phyloP scores from a whole-genome alignment of 2,113 vertebrate genomes.

The Origma solitaria region DNA sequence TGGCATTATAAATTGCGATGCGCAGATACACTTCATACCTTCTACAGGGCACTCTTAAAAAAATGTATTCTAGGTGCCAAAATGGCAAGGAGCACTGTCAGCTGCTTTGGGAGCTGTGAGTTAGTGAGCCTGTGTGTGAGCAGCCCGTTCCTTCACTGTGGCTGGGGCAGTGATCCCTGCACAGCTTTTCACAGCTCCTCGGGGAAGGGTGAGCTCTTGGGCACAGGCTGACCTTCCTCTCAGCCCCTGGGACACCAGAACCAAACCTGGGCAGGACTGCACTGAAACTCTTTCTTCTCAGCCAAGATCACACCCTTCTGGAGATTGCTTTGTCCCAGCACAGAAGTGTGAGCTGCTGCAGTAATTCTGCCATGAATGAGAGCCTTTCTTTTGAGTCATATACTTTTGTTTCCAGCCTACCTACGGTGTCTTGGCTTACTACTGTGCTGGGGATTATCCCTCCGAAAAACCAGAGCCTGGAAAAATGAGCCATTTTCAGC shows the following conservation, averaged over 20 bases:
- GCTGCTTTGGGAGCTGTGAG: neutral
- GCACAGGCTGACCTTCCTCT: neutral
- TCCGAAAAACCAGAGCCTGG: neutral
- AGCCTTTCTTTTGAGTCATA: conserved; percentile 47
- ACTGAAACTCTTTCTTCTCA: neutral
- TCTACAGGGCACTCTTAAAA: neutral
- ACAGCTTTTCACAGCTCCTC: neutral
- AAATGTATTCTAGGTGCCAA: neutral
- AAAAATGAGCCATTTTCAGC: conserved; percentile 43
- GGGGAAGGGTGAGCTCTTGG: neutral
- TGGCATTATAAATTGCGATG: neutral
- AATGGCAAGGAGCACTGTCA: neutral
- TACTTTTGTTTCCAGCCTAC: conserved; percentile 52
- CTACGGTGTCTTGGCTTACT: conserved; percentile 16
- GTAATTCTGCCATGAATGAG: conserved; percentile 51
- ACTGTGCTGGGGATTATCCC: conserved; percentile 41
- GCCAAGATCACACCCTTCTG: conserved; percentile 47
- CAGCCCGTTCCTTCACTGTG: neutral
- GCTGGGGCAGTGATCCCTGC: neutral
- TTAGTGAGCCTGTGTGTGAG: neutral
- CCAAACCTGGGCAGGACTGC: neutral
- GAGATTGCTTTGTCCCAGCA: conserved; percentile 25
- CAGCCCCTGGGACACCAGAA: neutral
- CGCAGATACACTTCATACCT: neutral
- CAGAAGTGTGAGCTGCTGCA: conserved; percentile 45